Conservation (phyloP, 2,888 invertebrate genomes). For the Gibbula magus region DNA sequence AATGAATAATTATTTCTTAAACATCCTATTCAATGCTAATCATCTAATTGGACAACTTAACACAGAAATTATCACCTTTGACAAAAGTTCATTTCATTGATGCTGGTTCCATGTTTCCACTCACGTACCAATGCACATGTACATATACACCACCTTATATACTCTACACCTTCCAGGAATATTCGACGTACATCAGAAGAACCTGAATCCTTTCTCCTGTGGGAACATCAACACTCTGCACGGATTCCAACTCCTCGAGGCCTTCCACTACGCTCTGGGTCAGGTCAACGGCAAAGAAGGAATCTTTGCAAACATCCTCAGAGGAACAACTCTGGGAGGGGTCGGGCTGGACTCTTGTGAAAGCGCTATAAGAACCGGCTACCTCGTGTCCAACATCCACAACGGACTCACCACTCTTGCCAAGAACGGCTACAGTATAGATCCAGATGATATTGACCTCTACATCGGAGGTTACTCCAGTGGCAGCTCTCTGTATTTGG, state of each 20-base stretch:
- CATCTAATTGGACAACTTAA: no score
- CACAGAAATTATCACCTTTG: no score
- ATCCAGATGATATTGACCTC: conserved; percentile 60
- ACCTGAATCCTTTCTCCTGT: conserved; percentile 63
- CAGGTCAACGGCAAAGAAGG: conserved; percentile 67
- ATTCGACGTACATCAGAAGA: conserved; percentile 68
- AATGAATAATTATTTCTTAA: no score
- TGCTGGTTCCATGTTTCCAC: no score
- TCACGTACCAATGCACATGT: no score
- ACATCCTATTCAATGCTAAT: no score
- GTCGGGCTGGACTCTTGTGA: conserved; percentile 68
- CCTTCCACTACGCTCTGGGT: conserved; percentile 69
- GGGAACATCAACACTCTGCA: conserved; percentile 64
- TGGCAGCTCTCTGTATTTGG: conserved; percentile 60
- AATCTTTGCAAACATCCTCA: conserved; percentile 61
- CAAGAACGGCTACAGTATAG: conserved; percentile 49
- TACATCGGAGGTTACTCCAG: conserved; percentile 67
- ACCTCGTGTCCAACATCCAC: conserved; percentile 69
- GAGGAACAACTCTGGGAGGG: conserved; percentile 65
- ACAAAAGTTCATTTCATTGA: no score
- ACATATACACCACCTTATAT: no score
- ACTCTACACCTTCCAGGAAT: conserved; percentile 53
- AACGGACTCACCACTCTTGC: conserved; percentile 53
- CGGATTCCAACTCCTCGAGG: conserved; percentile 70
- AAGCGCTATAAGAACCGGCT: conserved; percentile 63